phyloP scores from a whole-genome alignment of 2,888 invertebrate species.

The Limnephilus lunatus region DNA sequence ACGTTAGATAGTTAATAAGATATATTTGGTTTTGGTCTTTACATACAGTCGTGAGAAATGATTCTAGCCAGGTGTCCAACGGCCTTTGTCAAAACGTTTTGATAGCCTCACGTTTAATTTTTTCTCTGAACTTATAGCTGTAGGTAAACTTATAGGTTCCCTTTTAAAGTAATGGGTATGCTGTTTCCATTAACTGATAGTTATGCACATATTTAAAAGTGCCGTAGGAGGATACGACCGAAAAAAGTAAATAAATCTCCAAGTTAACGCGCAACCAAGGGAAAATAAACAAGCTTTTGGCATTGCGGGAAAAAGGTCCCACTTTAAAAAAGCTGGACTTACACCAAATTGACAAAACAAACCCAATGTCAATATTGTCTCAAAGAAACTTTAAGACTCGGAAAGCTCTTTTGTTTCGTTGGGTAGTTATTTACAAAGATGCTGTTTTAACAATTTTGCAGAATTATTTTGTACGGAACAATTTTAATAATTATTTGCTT shows the following conservation, averaged over 20 bases:
- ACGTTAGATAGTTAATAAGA: no score
- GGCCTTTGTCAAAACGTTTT: no score
- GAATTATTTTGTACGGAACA: background rate
- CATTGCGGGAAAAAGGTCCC: background rate
- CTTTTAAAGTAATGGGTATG: background rate
- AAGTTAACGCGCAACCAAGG: background rate
- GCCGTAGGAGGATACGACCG: background rate
- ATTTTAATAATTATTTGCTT: background rate
- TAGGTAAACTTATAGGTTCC: background rate
- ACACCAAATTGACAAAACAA: background rate
- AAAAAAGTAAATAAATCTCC: background rate
- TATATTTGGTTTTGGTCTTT: background rate
- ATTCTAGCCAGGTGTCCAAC: no score
- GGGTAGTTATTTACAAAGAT: background rate
- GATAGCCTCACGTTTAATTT: no score
- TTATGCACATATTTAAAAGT: background rate
- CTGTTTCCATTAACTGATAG: background rate
- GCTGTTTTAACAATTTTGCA: background rate
- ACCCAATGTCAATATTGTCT: background rate
- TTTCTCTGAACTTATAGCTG: no score
- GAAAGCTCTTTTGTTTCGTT: conserved; percentile 2
- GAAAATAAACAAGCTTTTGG: background rate
- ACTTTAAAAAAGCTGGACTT: background rate
- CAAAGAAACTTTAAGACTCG: background rate
- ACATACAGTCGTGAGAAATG: background rate